Evolutionary conservation across 2,888 invertebrate species (phyloP).

Genomic region (Pollenia labialis): DNA sequence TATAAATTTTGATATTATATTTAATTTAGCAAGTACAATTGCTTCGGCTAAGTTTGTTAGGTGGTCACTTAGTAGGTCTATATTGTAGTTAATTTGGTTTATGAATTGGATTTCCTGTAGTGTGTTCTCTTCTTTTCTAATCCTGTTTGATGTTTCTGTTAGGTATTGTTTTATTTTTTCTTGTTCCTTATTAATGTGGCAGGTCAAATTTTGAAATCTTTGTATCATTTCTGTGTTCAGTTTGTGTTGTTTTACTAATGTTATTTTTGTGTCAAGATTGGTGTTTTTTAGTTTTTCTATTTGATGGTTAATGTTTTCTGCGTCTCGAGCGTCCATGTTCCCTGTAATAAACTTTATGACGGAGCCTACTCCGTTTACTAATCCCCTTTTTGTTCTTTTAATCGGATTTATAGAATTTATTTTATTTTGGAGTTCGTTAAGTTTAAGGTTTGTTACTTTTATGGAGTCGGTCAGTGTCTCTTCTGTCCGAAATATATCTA

Average conservation of each 20-base stretch:
- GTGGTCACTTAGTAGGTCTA: background rate
- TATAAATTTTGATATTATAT: conserved; percentile 1
- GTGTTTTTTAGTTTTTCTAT: too few relatives aligned
- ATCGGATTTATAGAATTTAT: background rate
- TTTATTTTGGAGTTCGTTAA: conserved; percentile 19
- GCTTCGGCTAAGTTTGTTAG: background rate
- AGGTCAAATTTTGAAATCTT: background rate
- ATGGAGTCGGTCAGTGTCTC: background rate
- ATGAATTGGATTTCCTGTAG: conserved; percentile 11
- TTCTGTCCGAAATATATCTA: too few relatives aligned
- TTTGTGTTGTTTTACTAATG: background rate
- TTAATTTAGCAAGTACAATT: background rate
- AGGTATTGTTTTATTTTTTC: conserved; percentile 3
- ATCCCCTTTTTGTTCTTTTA: conserved; percentile 1
- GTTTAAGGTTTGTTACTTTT: background rate
- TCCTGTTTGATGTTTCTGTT: conserved; percentile 4
- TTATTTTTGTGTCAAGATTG: background rate
- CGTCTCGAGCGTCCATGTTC: background rate
- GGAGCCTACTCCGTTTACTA: background rate
- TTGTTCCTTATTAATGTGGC: background rate
- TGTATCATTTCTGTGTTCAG: conserved; percentile 1
- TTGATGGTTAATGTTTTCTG: background rate
- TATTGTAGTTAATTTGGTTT: conserved; percentile 13
- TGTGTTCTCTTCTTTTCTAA: background rate
- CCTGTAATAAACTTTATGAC: background rate